Evolutionary conservation across 2,888 invertebrate genomes (phyloP).

Genomic region (Anthrax anthrax): DNA sequence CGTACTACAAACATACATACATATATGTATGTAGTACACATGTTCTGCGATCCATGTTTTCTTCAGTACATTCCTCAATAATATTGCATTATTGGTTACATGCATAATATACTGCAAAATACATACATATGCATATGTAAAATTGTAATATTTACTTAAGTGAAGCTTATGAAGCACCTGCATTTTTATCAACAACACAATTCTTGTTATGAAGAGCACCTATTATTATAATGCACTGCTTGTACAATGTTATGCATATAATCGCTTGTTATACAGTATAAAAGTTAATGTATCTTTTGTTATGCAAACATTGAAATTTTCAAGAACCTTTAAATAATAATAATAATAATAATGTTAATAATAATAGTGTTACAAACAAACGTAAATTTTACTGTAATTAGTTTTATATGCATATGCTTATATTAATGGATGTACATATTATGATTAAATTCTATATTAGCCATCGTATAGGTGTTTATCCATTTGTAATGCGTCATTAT

Average conservation of each 20-base stretch:
- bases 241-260: too few relatives aligned
- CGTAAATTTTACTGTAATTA: not conserved
- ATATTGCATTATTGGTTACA: not conserved
- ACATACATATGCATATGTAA: not conserved
- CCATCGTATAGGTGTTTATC: not conserved
- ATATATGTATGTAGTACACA: too few relatives aligned
- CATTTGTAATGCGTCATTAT: constrained; percentile 7
- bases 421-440: not conserved
- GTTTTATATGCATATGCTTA: not conserved
- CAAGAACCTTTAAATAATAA: too few relatives aligned
- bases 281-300: not conserved
- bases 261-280: too few relatives aligned
- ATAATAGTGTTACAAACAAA: not conserved
- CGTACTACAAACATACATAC: too few relatives aligned
- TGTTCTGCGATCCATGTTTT: too few relatives aligned
- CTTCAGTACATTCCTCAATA: too few relatives aligned
- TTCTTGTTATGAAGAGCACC: not conserved
- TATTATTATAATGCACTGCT: too few relatives aligned
- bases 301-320: not conserved
- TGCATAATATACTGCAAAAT: not conserved
- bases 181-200: not conserved
- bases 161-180: not conserved
- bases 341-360: too few relatives aligned
- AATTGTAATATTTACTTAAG: not conserved
- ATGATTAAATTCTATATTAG: too few relatives aligned